These are phyloP conservation scores for Timandra comae DNA, from an alignment of 2,888 invertebrate species.

Conservation along the genomic window DNA sequence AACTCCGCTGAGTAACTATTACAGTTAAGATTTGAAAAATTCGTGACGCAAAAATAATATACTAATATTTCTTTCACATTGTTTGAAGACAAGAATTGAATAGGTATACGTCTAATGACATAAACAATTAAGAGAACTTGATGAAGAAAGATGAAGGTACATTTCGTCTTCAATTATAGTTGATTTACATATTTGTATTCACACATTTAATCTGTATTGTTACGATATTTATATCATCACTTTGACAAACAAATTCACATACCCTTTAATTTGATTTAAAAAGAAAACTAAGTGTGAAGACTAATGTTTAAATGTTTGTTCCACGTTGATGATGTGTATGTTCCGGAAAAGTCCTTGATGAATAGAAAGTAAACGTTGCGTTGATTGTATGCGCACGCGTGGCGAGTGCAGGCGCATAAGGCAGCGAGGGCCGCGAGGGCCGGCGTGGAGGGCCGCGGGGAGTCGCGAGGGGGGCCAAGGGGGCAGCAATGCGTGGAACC, in stretches of 20 bases:
- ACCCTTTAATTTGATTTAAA: too few relatives aligned
- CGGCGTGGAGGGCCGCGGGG: slow-evolving; percentile 14
- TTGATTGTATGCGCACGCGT: slow-evolving; percentile 46
- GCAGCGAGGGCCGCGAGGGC: too few relatives aligned
- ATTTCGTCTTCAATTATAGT: too few relatives aligned
- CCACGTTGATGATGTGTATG: too few relatives aligned
- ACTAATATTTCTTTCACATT: slow-evolving; percentile 28
- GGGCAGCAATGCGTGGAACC: slow-evolving; percentile 52
- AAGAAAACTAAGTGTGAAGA: too few relatives aligned
- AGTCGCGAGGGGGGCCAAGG: slow-evolving; percentile 25
- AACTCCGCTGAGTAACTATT: slow-evolving; percentile 26
- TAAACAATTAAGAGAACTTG: slow-evolving; percentile 25
- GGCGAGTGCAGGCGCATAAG: slow-evolving; percentile 20
- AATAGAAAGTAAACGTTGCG: slow-evolving; percentile 73
- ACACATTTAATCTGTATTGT: too few relatives aligned
- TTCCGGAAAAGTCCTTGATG: slow-evolving; percentile 64
- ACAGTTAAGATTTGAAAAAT: slow-evolving; percentile 44
- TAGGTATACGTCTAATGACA: slow-evolving; percentile 20
- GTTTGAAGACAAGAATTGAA: slow-evolving; percentile 17
- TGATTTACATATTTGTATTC: too few relatives aligned
- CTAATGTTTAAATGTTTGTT: too few relatives aligned
- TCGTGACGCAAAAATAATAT: slow-evolving; percentile 39
- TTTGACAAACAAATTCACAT: too few relatives aligned
- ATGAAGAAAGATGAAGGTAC: too few relatives aligned
- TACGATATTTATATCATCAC: too few relatives aligned